Evolutionary conservation across 2,113 vertebrate genomes (phyloP), one percentile per base, ranked within the genome.

Genomic region (Nipponia nippon): DNA sequence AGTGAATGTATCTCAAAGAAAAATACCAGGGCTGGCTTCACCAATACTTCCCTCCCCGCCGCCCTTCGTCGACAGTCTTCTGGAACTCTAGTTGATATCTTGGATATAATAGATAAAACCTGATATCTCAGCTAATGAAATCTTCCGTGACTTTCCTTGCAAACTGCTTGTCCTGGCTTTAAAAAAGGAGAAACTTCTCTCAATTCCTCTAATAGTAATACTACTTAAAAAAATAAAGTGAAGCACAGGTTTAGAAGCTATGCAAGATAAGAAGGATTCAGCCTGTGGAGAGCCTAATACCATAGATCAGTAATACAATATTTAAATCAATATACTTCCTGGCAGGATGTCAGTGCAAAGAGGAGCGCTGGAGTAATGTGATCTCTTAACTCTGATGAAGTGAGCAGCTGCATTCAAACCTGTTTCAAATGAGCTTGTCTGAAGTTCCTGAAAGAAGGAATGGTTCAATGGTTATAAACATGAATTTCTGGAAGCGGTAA

Each of bases 261-360:
- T 79, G 44, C 73, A 91, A 91, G 67, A 29, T 77, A 72, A 75
- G 67, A 89, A 86, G 8, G 87, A 58, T 62, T 49, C 66, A 94
- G 78, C 32, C 58, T 91, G 81, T 40, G 67, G 76, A 90, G 42
- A 70, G 26, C 30, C 36, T 49, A 83, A 79, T 65, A 38, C 22
- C 66, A 17, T 82, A 78, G 83, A 77, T 92, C 90, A 83, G 90
- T 86, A 94, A 96, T 87, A 89, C 61, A 96, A 52, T 96, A 95
- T 97, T 96, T 95, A 96, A 95, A 92, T 97, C 95, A 67, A 71
- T 97, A 71, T 78, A 61, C 53, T 94, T 95, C 44, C 55, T 95
- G 91, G 71, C 76, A 87, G 59, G 46, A 47, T 90, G 80, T 87
- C 96, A 91, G 61, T 88, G 53, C 26, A 78, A 93, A 89, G 82